These are phyloP conservation scores for Hirtodrosophila duncani DNA, from an alignment of 2,888 invertebrate genomes.

Conservation along the genomic window DNA sequence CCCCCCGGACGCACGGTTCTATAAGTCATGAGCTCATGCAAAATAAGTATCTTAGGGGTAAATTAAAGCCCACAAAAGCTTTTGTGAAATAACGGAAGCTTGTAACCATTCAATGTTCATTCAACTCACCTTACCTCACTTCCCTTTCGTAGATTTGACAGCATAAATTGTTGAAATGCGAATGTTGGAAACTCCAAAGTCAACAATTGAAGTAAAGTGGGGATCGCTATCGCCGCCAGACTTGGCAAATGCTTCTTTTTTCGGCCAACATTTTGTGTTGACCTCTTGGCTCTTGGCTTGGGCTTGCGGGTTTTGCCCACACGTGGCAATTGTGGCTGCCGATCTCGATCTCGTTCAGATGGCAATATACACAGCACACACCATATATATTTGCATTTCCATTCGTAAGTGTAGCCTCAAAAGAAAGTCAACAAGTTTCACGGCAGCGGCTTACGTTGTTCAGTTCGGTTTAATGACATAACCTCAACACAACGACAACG, in stretches of 20 bases:
- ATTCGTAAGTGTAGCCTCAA: constrained; percentile 31
- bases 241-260: background rate
- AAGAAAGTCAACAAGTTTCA: constrained; percentile 65
- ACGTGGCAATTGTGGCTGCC: background rate
- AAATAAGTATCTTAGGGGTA: too few relatives aligned
- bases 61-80: too few relatives aligned
- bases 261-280: constrained; percentile 8
- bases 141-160: background rate
- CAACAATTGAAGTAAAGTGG: constrained; percentile 8
- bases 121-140: too few relatives aligned
- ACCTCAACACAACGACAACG: constrained; percentile 26
- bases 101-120: too few relatives aligned
- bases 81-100: too few relatives aligned
- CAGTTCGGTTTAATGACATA: constrained; percentile 61
- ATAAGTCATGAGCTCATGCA: too few relatives aligned
- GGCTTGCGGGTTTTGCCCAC: constrained; percentile 1
- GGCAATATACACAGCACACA: background rate
- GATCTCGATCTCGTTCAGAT: constrained; percentile 4
- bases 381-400: constrained; percentile 50
- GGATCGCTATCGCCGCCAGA: too few relatives aligned
- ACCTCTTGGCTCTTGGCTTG: constrained; percentile 16
- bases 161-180: background rate
- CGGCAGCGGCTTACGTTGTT: constrained; percentile 7
- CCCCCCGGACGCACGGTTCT: too few relatives aligned
- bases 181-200: constrained; percentile 5